Base-by-base conservation (phyloP, 2,113 vertebrate species). In the Boulengeromyrus knoepffleri region DNA sequence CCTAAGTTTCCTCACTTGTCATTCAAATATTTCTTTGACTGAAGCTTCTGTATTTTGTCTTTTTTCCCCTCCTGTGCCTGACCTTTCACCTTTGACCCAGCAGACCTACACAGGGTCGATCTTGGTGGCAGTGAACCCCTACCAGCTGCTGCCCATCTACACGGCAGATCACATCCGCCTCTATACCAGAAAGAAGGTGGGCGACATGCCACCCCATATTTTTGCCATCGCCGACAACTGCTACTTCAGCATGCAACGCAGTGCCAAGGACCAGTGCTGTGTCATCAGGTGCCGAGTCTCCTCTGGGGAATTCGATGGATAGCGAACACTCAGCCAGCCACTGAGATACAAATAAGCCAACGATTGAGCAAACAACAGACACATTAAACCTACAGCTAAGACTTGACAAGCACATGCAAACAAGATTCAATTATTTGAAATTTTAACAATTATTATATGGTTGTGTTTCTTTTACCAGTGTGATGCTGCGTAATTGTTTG, bases 241-340 rank as follows among this genome's bases (percentile, higher is more conserved):
- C 92, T 99, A 99, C 95, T 99, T 99, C 95, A 99, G 98, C 95
- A 99, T 99, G 99, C 97, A 98, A 87, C 96, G 99, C 89, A 99
- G 98, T 94, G 97, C 96, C 96, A 97, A 96, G 0, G 98, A 99
- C 94, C 99, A 99, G 95, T 99, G 99, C 77, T 99, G 99, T 0
- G 98, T 99, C 92, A 99, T 99, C 93, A 99, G 99, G 99, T 98
- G 90, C 31, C 3, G 6, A 15, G 50, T 53, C 50, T 36, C 5
- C 21, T 62, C 19, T 5, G 36, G 47, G 45, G 24, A 46, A 46
- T n/a, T 36, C 7, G 21, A n/a, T 85, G 45, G 45, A 12, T 46
- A 10, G 24, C 45, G 47, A 85, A 24, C 45, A n/a, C 19, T 47
- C 45, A 85, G 83, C 83, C 77, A 83, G 77, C 77, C 31, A 10